These are phyloP conservation scores for Microcebus jonahi DNA, from an alignment of 2,113 vertebrate genomes.

Conservation along the genomic window DNA sequence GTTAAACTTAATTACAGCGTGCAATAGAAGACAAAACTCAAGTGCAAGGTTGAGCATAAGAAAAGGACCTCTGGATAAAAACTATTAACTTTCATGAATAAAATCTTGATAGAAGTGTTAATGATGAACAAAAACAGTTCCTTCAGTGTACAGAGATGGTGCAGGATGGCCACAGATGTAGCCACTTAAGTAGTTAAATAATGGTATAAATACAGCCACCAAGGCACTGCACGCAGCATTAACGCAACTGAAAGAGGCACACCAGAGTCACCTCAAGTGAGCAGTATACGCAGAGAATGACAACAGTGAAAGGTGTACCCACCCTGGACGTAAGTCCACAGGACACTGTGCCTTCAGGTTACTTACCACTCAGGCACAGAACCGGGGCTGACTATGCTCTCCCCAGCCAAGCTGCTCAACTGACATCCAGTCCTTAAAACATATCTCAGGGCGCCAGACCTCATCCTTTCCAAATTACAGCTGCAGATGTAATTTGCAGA, in stretches of 20 bases:
- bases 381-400: not conserved
- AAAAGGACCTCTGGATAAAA: conserved; percentile 94
- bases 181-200: not conserved
- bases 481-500: not conserved
- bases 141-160: conserved; percentile 82
- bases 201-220: not conserved
- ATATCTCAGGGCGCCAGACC: not conserved
- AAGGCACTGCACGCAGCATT: not conserved
- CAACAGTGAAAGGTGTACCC: not conserved
- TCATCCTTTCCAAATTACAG: not conserved
- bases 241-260: not conserved
- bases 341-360: not conserved
- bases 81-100: conserved; percentile 94
- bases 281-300: not conserved
- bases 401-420: not conserved
- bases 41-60: conserved; percentile 94
- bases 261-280: not conserved
- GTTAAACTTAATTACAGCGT: conserved; percentile 93
- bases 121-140: conserved; percentile 94
- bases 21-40: conserved; percentile 92
- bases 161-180: not conserved
- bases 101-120: conserved; percentile 92
- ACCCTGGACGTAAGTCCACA: not conserved
- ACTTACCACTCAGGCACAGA: not conserved
- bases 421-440: not conserved